Evolutionary conservation across 2,113 vertebrate species (phyloP).

Genomic region (Gymnogyps californianus): DNA sequence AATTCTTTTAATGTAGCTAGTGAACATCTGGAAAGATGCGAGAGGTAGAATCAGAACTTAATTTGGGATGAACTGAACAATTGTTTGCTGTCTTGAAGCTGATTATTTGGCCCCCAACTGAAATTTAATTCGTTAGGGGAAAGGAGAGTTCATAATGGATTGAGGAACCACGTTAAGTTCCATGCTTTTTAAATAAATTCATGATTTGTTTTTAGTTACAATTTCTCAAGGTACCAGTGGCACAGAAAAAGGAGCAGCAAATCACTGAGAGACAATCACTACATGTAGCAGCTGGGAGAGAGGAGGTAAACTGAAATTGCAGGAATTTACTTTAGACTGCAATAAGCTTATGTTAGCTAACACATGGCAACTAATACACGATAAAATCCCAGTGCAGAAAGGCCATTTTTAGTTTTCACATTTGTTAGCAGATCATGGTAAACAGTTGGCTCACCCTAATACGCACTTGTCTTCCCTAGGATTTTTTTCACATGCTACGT

Average conservation of each 20-base stretch:
- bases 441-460: constrained; percentile 45
- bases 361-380: constrained; percentile 33
- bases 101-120: neutral
- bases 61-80: neutral
- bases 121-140: neutral
- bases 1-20: neutral
- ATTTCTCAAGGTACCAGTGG: neutral
- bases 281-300: constrained; percentile 28
- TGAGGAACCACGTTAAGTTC: neutral
- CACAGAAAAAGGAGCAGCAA: constrained; percentile 28
- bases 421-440: constrained; percentile 39
- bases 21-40: neutral
- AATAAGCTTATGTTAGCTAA: constrained; percentile 40
- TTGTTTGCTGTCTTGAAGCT: neutral
- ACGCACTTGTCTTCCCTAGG: neutral
- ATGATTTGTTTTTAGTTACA: neutral
- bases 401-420: constrained; percentile 50
- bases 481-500: constrained; percentile 3
- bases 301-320: constrained; percentile 47
- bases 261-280: constrained; percentile 6
- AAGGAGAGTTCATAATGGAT: neutral
- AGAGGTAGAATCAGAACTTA: neutral
- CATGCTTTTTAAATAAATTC: neutral
- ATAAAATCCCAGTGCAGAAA: constrained; percentile 41
- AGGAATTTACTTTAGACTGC: constrained; percentile 39